Base-by-base conservation (phyloP, 2,113 vertebrate genomes). In the Porphyrio hochstetteri region DNA sequence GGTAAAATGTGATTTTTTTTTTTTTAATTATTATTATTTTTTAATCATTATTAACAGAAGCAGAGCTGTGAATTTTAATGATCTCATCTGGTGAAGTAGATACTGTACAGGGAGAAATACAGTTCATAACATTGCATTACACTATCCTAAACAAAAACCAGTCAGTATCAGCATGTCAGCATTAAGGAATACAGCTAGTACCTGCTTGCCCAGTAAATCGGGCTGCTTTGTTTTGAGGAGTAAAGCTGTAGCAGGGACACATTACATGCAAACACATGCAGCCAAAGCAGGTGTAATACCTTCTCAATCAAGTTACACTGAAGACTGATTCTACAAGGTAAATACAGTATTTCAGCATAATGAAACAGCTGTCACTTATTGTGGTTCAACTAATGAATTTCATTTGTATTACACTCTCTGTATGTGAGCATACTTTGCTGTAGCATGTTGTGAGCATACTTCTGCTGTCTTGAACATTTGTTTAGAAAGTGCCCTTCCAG, bases 401-500 rank as follows among this genome's bases (percentile, higher is more conserved):
- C 57, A 12, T 65, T 86, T 95, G 70, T 96, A 48, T 86, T 86
- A 27, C 21, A 69, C 79, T 82, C 76, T 92, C 71, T 94, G 84
- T 95, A 64, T 44, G 92, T 86, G 83, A 95, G 88, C 90, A 95
- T 86, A 88, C 82, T 80, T 92, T 83, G 95, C 87, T 95, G 82
- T 95, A 94, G 94, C 90, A 85, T 86, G 88, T 69, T 95, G 72
- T 93, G 52, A 96, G 82, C 36, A 15, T 76, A 65, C 52, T 69
- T 88, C 86, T 83, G 72, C 95, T 95, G 79, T 87, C 91, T 70
- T 71, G 76, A 91, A 93, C 29, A 2, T 87, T 91, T 97, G 69
- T 95, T 96, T 98, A 98, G 97, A 96, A 98, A 98, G 98, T 98
- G 98, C 97, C 98, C 98, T 98, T 98, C 97, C 87, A 94, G 95